These are phyloP conservation scores for Coenonympha arcania DNA, from an alignment of 2,888 invertebrate genomes.

Conservation along the genomic window DNA sequence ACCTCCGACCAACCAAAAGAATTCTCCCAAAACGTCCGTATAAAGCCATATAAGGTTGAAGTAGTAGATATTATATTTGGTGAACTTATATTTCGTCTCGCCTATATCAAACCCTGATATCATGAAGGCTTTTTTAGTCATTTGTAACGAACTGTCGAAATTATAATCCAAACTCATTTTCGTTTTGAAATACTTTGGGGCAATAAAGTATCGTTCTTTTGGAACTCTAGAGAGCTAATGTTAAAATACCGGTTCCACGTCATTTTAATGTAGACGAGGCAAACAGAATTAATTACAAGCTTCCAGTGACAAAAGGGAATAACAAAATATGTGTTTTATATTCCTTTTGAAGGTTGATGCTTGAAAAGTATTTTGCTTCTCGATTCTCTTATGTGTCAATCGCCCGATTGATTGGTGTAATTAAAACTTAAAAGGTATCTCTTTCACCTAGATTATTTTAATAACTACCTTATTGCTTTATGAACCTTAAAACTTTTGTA, in stretches of 20 bases:
- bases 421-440: too few relatives aligned
- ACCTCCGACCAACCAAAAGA: constrained; percentile 43
- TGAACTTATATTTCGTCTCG: constrained; percentile 13
- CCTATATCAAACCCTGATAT: constrained; percentile 44
- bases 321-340: constrained; percentile 21
- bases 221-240: constrained; percentile 5
- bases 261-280: not conserved
- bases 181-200: not conserved
- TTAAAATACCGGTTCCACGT: not conserved
- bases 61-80: constrained; percentile 31
- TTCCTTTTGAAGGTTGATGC: constrained; percentile 14
- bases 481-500: too few relatives aligned
- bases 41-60: constrained; percentile 42
- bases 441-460: too few relatives aligned
- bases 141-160: constrained; percentile 37
- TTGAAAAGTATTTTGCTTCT: constrained; percentile 16
- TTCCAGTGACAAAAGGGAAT: constrained; percentile 18
- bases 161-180: not conserved
- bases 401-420: constrained; percentile 13
- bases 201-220: not conserved
- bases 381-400: constrained; percentile 17
- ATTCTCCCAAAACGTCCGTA: constrained; percentile 43
- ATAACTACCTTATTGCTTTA: not conserved
- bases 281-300: constrained; percentile 17
- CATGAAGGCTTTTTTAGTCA: constrained; percentile 36